Evolutionary conservation across 1,140 invertebrate genomes (phyloP).

Genomic region (Drosophila mayri): DNA sequence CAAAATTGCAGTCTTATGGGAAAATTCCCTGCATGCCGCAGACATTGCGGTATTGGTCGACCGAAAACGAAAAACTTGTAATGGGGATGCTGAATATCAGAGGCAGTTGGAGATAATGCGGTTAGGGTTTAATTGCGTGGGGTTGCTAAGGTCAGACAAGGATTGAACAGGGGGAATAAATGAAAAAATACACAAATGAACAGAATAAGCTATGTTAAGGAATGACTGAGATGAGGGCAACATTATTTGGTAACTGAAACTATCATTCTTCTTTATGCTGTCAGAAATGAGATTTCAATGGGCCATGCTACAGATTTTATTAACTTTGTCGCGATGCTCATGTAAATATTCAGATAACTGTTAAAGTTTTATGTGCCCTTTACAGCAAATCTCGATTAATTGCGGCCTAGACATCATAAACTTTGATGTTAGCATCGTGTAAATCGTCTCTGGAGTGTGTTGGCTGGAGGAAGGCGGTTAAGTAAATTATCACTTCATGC

Average conservation of each 20-base stretch:
- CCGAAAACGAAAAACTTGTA: conserved; percentile 52
- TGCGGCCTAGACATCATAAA: conserved; percentile 74
- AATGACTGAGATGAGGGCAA: background rate
- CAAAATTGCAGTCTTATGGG: conserved; percentile 60
- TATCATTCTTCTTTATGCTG: background rate
- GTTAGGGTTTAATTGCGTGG: conserved; percentile 67
- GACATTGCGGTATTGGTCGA: conserved; percentile 55
- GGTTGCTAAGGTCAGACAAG: conserved; percentile 49
- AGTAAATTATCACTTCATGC: conserved; percentile 66
- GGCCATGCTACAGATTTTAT: conserved; percentile 18
- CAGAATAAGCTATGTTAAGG: background rate
- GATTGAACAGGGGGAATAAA: background rate
- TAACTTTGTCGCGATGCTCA: background rate
- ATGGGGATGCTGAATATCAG: conserved; percentile 9
- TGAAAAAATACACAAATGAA: background rate
- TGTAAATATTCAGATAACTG: conserved; percentile 14
- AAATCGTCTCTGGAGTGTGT: conserved; percentile 58
- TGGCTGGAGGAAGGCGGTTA: conserved; percentile 32
- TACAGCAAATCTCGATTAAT: conserved; percentile 63
- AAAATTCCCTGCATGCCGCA: conserved; percentile 70
- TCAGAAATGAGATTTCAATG: conserved; percentile 7
- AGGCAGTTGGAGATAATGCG: conserved; percentile 57
- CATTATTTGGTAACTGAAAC: background rate
- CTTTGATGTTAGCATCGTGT: conserved; percentile 65
- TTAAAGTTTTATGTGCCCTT: conserved; percentile 34